Conservation (phyloP, 2,888 invertebrate genomes). For the Heliconius aoede region DNA sequence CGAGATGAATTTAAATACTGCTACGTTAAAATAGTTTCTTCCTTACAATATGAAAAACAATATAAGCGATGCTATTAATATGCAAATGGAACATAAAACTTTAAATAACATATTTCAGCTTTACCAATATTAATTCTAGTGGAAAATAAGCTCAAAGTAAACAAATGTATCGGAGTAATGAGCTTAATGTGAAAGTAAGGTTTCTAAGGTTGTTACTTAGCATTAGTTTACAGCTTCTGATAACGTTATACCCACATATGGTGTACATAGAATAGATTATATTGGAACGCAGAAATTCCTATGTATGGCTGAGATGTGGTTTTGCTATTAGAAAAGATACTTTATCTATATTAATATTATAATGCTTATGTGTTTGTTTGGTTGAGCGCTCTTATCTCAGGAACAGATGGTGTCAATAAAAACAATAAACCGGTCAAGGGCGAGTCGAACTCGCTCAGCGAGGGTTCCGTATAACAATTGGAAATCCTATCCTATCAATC, state of each 20-base stretch:
- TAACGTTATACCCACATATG: slow-evolving; percentile 7
- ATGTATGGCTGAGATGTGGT: neutral
- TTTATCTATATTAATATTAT: neutral
- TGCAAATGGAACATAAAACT: too few species aligned
- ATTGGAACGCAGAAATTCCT: neutral
- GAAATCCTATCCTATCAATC: too few species aligned
- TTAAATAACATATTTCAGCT: too few species aligned
- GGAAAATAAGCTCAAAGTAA: slow-evolving; percentile 22
- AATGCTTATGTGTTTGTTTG: neutral
- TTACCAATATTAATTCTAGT: neutral
- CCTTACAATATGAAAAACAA: too few species aligned
- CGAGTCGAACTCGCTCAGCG: too few species aligned
- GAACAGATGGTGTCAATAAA: too few species aligned
- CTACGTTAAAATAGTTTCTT: too few species aligned
- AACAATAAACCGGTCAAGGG: too few species aligned
- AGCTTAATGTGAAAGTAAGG: slow-evolving; percentile 37
- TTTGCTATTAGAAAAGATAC: neutral
- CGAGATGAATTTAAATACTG: too few species aligned
- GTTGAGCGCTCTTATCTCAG: too few species aligned
- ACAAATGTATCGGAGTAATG: slow-evolving; percentile 36
- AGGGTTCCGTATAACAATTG: too few species aligned
- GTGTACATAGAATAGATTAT: neutral
- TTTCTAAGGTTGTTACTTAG: slow-evolving; percentile 29
- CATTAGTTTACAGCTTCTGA: slow-evolving; percentile 25
- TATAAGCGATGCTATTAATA: too few species aligned